Base-by-base conservation (phyloP, 2,797 vertebrate species). In the Microhierax caerulescens region DNA sequence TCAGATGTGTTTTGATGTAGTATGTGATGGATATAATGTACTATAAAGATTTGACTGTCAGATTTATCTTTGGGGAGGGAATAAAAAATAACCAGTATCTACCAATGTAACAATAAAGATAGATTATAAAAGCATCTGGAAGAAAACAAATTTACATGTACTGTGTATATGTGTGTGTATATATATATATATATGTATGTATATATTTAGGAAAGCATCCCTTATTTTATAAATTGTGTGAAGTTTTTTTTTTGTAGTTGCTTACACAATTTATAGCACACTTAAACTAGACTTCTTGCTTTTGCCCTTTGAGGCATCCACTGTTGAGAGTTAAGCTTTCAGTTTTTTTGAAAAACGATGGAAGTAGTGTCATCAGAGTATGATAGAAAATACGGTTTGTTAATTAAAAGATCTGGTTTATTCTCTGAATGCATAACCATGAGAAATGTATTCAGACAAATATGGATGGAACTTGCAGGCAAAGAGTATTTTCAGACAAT, bases 101-200 rank as follows among this genome's bases (percentile, higher is more conserved):
- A 83, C 3, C 22, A 76, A 10, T 34, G 20, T 30, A 32, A 34
- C 1, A 36, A 32, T 63, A 74, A 41, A 23, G 12, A n/a, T 11
- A 69, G 36, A 60, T 54, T 90, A 25, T 34, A 27, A 75, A 80
- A 91, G 8, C 24, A 51, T 47, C 27, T 68, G 81, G 69, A 84
- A 85, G 57, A 67, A 45, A 39, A 64, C 32, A 5, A 65, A 56
- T 6, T 59, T 21, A 28, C 2, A 1, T 11, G 17, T 23, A 54
- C 8, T 37, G 9, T 8, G 4, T 19, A 12, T 1, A 19, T 34
- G n/a, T n/a, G n/a, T n/a, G n/a, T n/a, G n/a, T n/a, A n/a, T n/a
- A n/a, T n/a, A n/a, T n/a, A n/a, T n/a, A n/a, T n/a, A n/a, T n/a
- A n/a, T n/a, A n/a, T n/a, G n/a, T n/a, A 10, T 8, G 4, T 19